Evolutionary conservation across 2,113 vertebrate species (phyloP).

Genomic region (pig (Sus scrofa)): DNA sequence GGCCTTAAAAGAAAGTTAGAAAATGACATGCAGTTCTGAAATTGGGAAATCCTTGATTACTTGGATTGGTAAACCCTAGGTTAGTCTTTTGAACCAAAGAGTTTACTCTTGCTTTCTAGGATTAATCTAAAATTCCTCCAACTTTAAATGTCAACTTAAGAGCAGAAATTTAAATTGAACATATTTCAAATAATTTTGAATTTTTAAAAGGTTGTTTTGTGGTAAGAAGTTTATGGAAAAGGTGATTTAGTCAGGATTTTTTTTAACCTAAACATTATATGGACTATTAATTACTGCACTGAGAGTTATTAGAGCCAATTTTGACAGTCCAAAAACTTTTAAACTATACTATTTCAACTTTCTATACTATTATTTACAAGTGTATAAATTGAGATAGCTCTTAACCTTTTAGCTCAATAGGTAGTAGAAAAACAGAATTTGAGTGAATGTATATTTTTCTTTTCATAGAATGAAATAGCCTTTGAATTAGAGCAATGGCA

Average conservation of each 20-base stretch:
- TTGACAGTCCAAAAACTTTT: too few species aligned
- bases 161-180: slow-evolving; percentile 24
- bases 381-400: neutral
- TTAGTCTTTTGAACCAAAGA: neutral
- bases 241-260: neutral
- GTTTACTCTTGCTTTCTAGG: neutral
- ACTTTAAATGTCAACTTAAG: neutral
- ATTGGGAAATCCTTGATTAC: neutral
- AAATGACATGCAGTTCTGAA: neutral
- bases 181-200: slow-evolving; percentile 14
- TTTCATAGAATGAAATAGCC: neutral
- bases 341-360: neutral
- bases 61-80: neutral
- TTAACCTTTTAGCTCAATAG: neutral
- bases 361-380: slow-evolving; percentile 26
- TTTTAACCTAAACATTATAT: neutral
- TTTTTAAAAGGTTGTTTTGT: neutral
- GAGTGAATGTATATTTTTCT: neutral
- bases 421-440: neutral
- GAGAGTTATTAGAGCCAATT: slow-evolving; percentile 23
- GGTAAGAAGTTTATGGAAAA: slow-evolving; percentile 29
- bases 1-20: neutral
- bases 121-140: neutral
- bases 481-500: slow-evolving; percentile 11
- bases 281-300: neutral